A percentile compares a stretch with the other conserved stretches of the same genome.
phyloP scores from a whole-genome alignment of 2,113 vertebrate species.

The Takifugu bimaculatus region DNA sequence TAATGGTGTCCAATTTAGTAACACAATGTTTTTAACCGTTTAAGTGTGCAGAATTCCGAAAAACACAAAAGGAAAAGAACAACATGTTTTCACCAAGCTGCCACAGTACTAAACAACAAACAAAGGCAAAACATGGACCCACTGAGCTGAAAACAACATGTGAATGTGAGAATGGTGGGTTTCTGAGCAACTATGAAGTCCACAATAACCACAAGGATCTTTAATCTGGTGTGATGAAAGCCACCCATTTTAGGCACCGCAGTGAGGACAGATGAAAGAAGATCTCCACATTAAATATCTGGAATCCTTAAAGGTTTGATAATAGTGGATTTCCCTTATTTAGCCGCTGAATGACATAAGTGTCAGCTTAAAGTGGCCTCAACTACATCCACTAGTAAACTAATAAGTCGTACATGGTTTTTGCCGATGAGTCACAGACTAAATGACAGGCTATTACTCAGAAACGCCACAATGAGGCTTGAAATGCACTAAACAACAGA shows the following conservation, averaged over 20 bases:
- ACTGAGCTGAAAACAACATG: background rate
- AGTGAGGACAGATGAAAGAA: no score
- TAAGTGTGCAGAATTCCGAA: background rate
- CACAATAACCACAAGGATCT: background rate
- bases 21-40: background rate
- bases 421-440: constrained; percentile 47
- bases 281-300: no score
- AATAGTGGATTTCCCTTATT: background rate
- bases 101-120: background rate
- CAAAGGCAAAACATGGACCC: background rate
- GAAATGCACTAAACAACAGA: no score
- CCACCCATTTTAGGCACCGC: no score
- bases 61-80: background rate
- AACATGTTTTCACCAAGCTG: background rate
- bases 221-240: no score
- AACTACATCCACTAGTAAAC: constrained; percentile 13
- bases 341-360: constrained; percentile 3
- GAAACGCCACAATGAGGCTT: background rate
- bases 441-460: constrained; percentile 35
- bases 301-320: no score
- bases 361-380: constrained; percentile 23
- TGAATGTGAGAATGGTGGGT: constrained; percentile 9
- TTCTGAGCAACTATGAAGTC: background rate
- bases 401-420: constrained; percentile 12
- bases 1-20: background rate